phyloP scores from a whole-genome alignment of 2,113 vertebrate species.

The Oceanites oceanicus region DNA sequence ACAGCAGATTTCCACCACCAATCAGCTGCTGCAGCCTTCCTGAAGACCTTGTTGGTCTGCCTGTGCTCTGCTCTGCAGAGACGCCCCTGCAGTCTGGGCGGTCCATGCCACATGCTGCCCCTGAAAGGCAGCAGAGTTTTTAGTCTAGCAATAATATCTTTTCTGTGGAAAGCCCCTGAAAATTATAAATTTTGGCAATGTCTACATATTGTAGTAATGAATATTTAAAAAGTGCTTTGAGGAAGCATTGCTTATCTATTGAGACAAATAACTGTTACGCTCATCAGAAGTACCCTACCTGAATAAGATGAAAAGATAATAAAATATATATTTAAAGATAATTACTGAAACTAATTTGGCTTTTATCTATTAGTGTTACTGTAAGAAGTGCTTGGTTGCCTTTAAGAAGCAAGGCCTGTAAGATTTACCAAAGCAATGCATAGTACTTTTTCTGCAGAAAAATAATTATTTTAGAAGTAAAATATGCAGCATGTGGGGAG shows the following conservation, averaged over 20 bases:
- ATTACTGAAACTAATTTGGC: background rate
- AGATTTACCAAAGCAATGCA: background rate
- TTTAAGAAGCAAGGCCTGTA: background rate
- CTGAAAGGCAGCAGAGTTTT: background rate
- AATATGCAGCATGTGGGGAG: background rate
- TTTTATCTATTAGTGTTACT: background rate
- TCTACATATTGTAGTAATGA: background rate
- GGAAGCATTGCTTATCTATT: background rate
- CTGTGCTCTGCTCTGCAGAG: background rate
- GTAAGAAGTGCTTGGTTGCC: background rate
- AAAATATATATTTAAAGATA: background rate
- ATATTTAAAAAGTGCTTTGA: background rate
- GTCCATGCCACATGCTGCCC: accelerated
- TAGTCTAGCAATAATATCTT: background rate
- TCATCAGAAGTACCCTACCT: background rate
- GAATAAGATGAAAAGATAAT: background rate
- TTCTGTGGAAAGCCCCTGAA: background rate
- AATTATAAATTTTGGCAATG: background rate
- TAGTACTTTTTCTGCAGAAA: background rate
- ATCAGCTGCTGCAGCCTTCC: background rate
- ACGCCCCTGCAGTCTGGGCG: accelerated
- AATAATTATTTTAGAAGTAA: background rate
- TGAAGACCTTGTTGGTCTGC: background rate
- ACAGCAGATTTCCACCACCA: background rate
- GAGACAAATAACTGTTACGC: background rate